phyloP scores from a whole-genome alignment of 1,140 invertebrate genomes.

The Drosophila lacertosa region DNA sequence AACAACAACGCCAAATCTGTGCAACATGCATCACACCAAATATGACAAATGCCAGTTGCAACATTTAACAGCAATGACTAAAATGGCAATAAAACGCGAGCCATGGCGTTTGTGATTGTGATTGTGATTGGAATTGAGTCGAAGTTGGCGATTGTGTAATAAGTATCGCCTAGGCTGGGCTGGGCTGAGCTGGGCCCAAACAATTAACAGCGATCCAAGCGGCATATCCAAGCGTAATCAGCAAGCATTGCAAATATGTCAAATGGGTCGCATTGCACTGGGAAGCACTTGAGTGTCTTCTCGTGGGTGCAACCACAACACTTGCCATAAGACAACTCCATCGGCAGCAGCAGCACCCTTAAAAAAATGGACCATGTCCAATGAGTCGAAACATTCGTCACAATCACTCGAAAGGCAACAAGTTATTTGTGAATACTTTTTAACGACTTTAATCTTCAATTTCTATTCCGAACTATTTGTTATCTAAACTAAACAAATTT shows the following conservation, averaged over 20 bases:
- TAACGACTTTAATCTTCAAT: too few relatives aligned
- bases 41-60: slow-evolving; percentile 80
- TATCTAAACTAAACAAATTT: too few relatives aligned
- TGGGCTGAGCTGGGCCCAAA: slow-evolving; percentile 28
- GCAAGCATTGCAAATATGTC: slow-evolving; percentile 34
- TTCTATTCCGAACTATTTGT: too few relatives aligned
- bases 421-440: not conserved
- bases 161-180: slow-evolving; percentile 30
- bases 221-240: slow-evolving; percentile 40
- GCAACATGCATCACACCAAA: slow-evolving; percentile 75
- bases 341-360: too few relatives aligned
- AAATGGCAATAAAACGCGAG: slow-evolving; percentile 64
- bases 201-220: slow-evolving; percentile 39
- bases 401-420: slow-evolving; percentile 6
- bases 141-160: slow-evolving; percentile 63
- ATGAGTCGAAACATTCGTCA: not conserved
- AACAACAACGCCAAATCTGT: slow-evolving; percentile 56
- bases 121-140: slow-evolving; percentile 23
- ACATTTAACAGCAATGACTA: slow-evolving; percentile 57
- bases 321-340: slow-evolving; percentile 2
- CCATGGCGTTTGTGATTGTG: slow-evolving; percentile 34
- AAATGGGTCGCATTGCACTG: slow-evolving; percentile 45
- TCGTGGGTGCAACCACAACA: slow-evolving; percentile 18
- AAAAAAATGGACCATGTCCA: too few relatives aligned
- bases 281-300: slow-evolving; percentile 34